Evolutionary conservation across 2,113 vertebrate genomes (phyloP).

Genomic region (Irena cyanogastra): DNA sequence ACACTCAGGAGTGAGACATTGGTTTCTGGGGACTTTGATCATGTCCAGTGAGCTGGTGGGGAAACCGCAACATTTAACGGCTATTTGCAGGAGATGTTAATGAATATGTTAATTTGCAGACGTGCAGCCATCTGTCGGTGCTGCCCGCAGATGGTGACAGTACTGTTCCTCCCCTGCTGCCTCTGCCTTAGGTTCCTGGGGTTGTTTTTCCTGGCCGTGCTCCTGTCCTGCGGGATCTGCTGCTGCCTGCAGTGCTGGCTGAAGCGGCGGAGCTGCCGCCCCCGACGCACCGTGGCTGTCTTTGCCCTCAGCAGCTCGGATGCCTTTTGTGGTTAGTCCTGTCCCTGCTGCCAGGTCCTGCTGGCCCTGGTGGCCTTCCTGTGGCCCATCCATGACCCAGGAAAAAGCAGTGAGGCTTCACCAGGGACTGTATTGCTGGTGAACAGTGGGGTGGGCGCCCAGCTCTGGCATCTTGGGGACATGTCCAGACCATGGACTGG

Average conservation of each 20-base stretch:
- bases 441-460: not conserved
- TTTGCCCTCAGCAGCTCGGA: constrained; percentile 62
- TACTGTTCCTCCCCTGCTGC: not conserved
- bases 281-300: constrained; percentile 42
- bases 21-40: not conserved
- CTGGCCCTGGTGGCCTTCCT: not conserved
- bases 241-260: constrained; percentile 68
- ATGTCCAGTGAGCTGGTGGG: not conserved
- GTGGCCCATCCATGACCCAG: not conserved
- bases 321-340: constrained; percentile 56
- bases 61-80: not conserved
- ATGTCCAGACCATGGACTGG: not conserved
- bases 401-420: not conserved
- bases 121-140: constrained; percentile 8
- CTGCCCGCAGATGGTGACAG: not conserved
- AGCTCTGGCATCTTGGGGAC: not conserved
- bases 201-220: constrained; percentile 45
- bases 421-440: not conserved
- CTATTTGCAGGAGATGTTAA: constrained; percentile 33
- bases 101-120: constrained; percentile 49
- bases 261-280: not conserved
- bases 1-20: not conserved
- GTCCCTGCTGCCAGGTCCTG: not conserved
- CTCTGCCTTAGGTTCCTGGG: constrained; percentile 62
- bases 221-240: constrained; percentile 62